Base-by-base conservation (phyloP, 2,113 vertebrate species). In the Ivindomyrus marchei region DNA sequence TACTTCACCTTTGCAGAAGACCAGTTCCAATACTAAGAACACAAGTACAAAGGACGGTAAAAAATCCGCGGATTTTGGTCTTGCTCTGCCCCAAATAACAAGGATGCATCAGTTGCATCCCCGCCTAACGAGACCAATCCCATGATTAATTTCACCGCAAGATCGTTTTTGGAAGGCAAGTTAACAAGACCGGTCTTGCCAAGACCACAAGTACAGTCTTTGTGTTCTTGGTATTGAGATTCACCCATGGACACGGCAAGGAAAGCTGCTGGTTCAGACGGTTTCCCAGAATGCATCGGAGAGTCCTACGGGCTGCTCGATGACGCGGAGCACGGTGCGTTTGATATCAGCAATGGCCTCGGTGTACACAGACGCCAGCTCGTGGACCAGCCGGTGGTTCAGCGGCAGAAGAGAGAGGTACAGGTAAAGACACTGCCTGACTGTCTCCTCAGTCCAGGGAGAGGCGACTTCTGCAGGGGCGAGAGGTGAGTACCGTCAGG, bases 331-430 rank as follows among this genome's bases (percentile, higher is more conserved):
- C 77, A 99, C 97, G 0, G 97, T 98, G 87, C 98, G 96, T 85
- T 99, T 99, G 95, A 99, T 99, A 95, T 99, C 98, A 0, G 98
- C 98, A 0, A 98, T 99, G 94, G 98, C 98, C 93, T 99, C 98
- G 0, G 98, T 99, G 95, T 99, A 99, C 90, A 99, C 98, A 0
- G 98, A 96, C 0, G 98, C 98, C 90, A 99, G 93, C 92, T 99
- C 98, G 0, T 99, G 98, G 91, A 99, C 98, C 88, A 99, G 95
- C 39, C 97, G 97, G 94, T 99, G 98, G 95, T 98, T 99, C 85
- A 97, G 96, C 1, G 98, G 98, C 88, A 99, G 95, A 70, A 99
- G 95, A 0, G 98, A 97, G 92, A 99, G 92, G 93, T 99, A 99
- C 39, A 99, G 97, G 93, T 98, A 98, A 1, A 99, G 96, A 89